Percentiles rank a stretch among this genome's conserved stretches.
These are phyloP conservation scores for Salpingus planirostris DNA, from an alignment of 2,888 invertebrate species.

Conservation along the genomic window DNA sequence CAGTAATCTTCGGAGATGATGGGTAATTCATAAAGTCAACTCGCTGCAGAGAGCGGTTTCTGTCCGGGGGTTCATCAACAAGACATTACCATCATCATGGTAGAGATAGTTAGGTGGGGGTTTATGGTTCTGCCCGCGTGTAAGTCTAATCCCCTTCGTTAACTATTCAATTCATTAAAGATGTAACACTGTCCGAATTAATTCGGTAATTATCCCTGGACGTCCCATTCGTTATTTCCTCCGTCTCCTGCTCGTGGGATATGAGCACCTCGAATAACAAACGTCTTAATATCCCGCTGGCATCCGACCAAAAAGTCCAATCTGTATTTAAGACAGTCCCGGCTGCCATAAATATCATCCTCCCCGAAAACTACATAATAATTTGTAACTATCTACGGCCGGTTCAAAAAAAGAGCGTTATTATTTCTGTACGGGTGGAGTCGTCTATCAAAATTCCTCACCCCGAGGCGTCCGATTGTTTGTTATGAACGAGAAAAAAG, in stretches of 20 bases:
- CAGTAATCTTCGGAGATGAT: too few species aligned
- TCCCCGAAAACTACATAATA: slow-evolving; percentile 8
- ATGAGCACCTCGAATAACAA: slow-evolving; percentile 14
- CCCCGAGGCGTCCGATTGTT: too few species aligned
- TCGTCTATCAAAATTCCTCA: too few species aligned
- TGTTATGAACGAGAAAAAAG: too few species aligned
- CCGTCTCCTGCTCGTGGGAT: slow-evolving; percentile 11
- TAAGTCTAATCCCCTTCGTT: too few species aligned
- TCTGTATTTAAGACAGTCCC: slow-evolving; percentile 10
- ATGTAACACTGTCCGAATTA: slow-evolving; percentile 5
- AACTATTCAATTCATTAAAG: slow-evolving; percentile 11
- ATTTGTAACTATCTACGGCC: slow-evolving; percentile 9
- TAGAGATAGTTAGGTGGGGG: too few species aligned
- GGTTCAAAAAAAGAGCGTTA: neutral
- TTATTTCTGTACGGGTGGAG: neutral
- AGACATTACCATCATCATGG: too few species aligned
- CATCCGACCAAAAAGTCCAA: slow-evolving; percentile 12
- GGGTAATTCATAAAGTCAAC: too few species aligned
- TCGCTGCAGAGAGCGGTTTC: too few species aligned
- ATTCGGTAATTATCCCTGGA: slow-evolving; percentile 12
- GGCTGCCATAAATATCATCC: slow-evolving; percentile 10
- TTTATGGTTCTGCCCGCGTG: too few species aligned
- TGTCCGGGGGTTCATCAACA: too few species aligned
- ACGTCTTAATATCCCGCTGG: slow-evolving; percentile 15
- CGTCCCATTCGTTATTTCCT: slow-evolving; percentile 12